Conservation (phyloP, 2,797 vertebrate species). For the Lagothrix lagotricha region DNA sequence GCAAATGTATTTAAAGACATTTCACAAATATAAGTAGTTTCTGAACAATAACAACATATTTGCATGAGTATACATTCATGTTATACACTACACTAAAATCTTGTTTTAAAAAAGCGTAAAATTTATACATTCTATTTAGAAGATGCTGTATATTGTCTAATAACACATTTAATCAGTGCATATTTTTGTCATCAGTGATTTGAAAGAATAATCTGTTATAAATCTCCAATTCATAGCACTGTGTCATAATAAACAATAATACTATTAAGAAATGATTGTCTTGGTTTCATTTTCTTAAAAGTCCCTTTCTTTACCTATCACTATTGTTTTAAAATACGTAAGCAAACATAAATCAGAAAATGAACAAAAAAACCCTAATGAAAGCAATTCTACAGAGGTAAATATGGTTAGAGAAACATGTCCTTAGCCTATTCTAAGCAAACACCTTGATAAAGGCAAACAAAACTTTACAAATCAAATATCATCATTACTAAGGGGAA, state of each 20-base stretch:
- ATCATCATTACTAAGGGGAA: background rate
- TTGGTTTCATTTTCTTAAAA: background rate
- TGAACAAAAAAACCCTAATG: background rate
- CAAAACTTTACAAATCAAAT: background rate
- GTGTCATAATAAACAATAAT: background rate
- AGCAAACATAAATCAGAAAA: background rate
- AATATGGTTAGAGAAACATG: background rate
- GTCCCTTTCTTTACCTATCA: background rate
- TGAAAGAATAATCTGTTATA: background rate
- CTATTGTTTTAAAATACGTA: constrained; percentile 15
- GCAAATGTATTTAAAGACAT: background rate
- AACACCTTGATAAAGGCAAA: background rate
- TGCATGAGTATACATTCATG: background rate
- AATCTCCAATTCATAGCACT: background rate
- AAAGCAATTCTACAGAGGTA: background rate
- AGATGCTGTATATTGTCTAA: background rate
- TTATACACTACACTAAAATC: background rate
- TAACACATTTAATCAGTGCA: background rate
- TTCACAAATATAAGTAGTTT: background rate
- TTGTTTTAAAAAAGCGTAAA: background rate
- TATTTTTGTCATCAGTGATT: background rate
- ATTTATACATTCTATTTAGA: background rate
- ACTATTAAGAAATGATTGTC: background rate
- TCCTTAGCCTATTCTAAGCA: background rate
- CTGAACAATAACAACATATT: background rate